Evolutionary conservation across 2,113 vertebrate genomes (phyloP).

Genomic region (Cygnus buccinator): DNA sequence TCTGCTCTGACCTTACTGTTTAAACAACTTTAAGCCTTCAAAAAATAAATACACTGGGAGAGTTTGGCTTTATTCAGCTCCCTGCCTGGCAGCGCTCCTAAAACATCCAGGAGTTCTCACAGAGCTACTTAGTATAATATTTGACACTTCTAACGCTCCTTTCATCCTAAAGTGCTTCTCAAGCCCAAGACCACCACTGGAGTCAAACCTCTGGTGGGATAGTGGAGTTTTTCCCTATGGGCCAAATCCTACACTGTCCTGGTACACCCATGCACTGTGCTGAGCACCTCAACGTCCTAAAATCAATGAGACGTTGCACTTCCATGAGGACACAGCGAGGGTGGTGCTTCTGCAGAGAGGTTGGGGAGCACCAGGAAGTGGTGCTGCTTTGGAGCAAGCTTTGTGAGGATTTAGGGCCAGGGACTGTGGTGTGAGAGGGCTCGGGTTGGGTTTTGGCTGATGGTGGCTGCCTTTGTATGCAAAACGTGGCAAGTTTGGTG

Average conservation of each 20-base stretch:
- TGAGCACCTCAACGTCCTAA: not conserved
- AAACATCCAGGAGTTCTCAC: slow-evolving; percentile 25
- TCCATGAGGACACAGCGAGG: not conserved
- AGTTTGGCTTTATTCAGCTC: slow-evolving; percentile 21
- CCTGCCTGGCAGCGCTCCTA: not conserved
- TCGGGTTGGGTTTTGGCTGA: not conserved
- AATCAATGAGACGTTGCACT: not conserved
- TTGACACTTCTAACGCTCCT: slow-evolving; percentile 35
- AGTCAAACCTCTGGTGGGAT: not conserved
- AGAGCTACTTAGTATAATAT: slow-evolving; percentile 11
- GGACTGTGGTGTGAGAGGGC: not conserved
- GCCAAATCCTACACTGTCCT: accelerated
- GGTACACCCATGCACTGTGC: not conserved
- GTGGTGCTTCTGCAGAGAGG: not conserved
- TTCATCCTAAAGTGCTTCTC: slow-evolving; percentile 22
- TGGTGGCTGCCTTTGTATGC: too few species aligned
- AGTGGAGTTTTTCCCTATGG: not conserved
- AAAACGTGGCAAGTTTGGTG: not conserved
- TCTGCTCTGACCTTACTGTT: slow-evolving; percentile 6
- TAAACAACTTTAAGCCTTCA: not conserved
- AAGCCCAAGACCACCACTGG: not conserved
- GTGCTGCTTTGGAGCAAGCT: not conserved
- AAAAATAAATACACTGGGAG: slow-evolving; percentile 24
- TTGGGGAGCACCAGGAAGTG: not conserved
- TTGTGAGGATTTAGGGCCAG: not conserved